phyloP scores from a whole-genome alignment of 2,888 invertebrate species.

The Drosophila aldrichi region DNA sequence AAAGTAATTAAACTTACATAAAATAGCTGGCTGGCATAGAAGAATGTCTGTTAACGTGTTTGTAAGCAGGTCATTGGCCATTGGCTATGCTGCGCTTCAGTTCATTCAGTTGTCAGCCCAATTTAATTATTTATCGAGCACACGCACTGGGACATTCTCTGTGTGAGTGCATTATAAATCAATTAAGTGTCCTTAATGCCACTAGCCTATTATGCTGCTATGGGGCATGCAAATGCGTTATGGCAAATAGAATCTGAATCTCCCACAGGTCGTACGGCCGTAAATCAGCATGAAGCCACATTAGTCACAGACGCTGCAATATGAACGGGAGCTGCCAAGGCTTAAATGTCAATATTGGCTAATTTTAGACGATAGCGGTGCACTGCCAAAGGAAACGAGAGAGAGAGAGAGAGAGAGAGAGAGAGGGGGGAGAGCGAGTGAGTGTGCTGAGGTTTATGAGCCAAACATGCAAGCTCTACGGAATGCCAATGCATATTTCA shows the following conservation, averaged over 20 bases:
- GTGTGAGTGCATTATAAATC: slow-evolving; percentile 20
- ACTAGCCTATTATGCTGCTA: slow-evolving; percentile 15
- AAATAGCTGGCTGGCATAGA: neutral
- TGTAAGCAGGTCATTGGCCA: neutral
- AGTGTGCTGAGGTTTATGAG: slow-evolving; percentile 1
- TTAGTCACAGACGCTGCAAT: neutral
- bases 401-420: neutral
- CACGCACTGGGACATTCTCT: neutral
- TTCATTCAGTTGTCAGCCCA: neutral
- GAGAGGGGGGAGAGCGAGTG: no score
- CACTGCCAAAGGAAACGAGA: slow-evolving; percentile 1
- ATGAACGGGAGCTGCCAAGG: no score
- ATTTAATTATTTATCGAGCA: slow-evolving; percentile 25
- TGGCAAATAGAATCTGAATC: slow-evolving; percentile 33
- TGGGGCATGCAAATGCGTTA: slow-evolving; percentile 1
- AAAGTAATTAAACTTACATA: neutral
- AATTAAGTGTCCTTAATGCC: slow-evolving; percentile 25
- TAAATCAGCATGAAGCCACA: slow-evolving; percentile 31
- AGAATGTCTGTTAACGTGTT: neutral
- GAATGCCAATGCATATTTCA: slow-evolving; percentile 34
- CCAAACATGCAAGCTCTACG: slow-evolving; percentile 15
- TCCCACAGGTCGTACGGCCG: slow-evolving; percentile 27
- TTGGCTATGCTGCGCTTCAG: neutral
- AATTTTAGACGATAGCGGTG: slow-evolving; percentile 5
- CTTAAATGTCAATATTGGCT: slow-evolving; percentile 9